Base-by-base conservation (phyloP, 2,113 vertebrate species). In the Mormoops blainvillei region DNA sequence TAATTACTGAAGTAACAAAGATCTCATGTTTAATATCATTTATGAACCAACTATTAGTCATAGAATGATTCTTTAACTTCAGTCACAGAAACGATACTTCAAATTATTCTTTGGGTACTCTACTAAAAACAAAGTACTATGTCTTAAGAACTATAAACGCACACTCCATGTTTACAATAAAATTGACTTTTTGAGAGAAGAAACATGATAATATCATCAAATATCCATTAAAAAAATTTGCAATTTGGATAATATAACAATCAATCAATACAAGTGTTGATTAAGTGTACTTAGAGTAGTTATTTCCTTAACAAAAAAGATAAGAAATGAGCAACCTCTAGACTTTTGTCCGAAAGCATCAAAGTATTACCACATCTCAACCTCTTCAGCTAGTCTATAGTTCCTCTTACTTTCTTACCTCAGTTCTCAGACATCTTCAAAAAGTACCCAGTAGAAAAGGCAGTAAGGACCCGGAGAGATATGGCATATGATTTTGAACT, bases 1-100 rank as follows among this genome's bases (percentile, higher is more conserved):
- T 63, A 83, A 94, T 82, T 95, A 96, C 36, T 36, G 43, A 94
- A 78, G 68, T 54, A 87, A 80, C n/a, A 94, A 95, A 96, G 65
- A 4, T 48, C 89, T n/a, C 26, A n/a, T 45, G 31, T 82, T 94
- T 94, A 85, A 56, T 24, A 88, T 73, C 41, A 83, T 56, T 71
- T 88, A 92, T 85, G 36, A 77, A 54, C 58, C 67, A 97, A 94
- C 52, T 38, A 85, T n/a, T 50, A 52, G 48, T 80, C 38, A 84
- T 7, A 97, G 58, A 85, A 90, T 77, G 95, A 63, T 9, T 87
- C 73, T n/a, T 93, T 94, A 93, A 83, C 33, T 33, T 86, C 16
- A 87, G 41, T 87, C 43, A 45, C 38, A 74, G 26, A 82, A 87
- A 74, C 0, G 38, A 83, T 58, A 83, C 16, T 78, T 89, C 43